Base-by-base conservation (phyloP, 2,797 vertebrate genomes). In the Phalloptychus januarius region DNA sequence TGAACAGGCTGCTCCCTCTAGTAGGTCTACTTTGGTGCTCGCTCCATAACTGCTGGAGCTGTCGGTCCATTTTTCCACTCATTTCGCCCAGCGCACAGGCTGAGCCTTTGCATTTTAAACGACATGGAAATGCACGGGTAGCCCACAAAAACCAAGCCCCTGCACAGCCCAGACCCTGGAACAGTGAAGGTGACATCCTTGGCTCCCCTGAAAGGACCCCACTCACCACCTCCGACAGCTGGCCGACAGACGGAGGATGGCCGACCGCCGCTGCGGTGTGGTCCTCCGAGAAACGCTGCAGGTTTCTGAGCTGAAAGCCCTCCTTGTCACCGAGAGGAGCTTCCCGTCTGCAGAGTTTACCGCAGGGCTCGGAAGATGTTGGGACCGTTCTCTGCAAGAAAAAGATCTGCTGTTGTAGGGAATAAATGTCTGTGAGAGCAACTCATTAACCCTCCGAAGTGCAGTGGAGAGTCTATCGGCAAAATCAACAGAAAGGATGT, bases 121-220 rank as follows among this genome's bases (percentile, higher is more conserved):
- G 36, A 40, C 42, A 79, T 85, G 84, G 80, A 89, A 89, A 92
- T 85, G 71, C 73, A 76, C 16, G 52, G 79, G 81, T 69, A 78
- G 58, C 50, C 89, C 84, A 80, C 85, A 78, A 77, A 91, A 86
- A 71, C 77, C 83, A 83, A 80, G 86, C 23, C 81, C 71, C 79
- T 83, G 76, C 25, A 16, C 82, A 87, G 81, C 80, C 80, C 78
- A 87, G 79, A 56, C 28, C 75, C 72, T 90, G 81, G 84, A 90
- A 85, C 75, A 79, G 85, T 76, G 80, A 82, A 88, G 91, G 94
- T 94, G 94, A 93, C 94, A 94, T 94, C 93, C 82, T 87, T 93
- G 94, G 93, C 93, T 82, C 83, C 5, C 1, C 42, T 36, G 31
- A 75, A 46, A 74, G 85, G 88, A 94, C 92, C 93, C 90, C 93